Evolutionary conservation across 2,797 vertebrate genomes (phyloP).

Genomic region (Argyrosomus regius): DNA sequence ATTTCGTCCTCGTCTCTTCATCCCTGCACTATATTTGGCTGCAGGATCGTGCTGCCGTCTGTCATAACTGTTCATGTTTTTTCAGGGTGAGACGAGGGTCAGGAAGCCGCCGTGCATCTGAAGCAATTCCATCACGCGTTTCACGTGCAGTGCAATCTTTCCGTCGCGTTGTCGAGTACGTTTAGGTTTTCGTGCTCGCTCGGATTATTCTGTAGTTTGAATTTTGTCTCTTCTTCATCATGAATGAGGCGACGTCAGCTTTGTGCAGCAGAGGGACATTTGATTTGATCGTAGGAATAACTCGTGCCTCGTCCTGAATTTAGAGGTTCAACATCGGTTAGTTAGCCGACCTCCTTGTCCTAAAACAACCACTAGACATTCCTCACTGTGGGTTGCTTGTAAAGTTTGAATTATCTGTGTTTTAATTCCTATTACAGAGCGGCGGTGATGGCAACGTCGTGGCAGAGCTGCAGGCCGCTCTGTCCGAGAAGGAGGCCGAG

Average conservation of each 20-base stretch:
- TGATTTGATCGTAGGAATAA: not conserved
- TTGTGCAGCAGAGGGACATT: not conserved
- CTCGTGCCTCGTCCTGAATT: not conserved
- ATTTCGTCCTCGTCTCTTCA: not conserved
- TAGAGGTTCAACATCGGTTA: too few species aligned
- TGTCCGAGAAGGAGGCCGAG: conserved; percentile 71
- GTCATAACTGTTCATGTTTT: conserved; percentile 2
- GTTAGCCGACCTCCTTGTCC: too few species aligned
- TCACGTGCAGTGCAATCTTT: not conserved
- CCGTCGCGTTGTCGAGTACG: not conserved
- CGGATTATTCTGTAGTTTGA: not conserved
- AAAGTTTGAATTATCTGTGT: too few species aligned
- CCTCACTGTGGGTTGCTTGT: not conserved
- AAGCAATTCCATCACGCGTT: not conserved
- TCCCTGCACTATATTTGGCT: not conserved
- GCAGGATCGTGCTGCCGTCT: not conserved
- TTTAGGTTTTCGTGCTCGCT: not conserved
- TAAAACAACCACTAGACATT: not conserved
- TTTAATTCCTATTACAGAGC: conserved; percentile 44
- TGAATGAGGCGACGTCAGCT: not conserved
- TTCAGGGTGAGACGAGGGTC: not conserved
- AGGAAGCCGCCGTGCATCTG: not conserved
- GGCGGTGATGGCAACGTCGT: not conserved
- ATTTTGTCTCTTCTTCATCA: not conserved
- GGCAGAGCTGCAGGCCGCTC: conserved; percentile 61